Evolutionary conservation across 2,888 invertebrate species (phyloP), one percentile per base, ranked within the genome.

Genomic region (Rhopalosiphum nymphaeae): DNA sequence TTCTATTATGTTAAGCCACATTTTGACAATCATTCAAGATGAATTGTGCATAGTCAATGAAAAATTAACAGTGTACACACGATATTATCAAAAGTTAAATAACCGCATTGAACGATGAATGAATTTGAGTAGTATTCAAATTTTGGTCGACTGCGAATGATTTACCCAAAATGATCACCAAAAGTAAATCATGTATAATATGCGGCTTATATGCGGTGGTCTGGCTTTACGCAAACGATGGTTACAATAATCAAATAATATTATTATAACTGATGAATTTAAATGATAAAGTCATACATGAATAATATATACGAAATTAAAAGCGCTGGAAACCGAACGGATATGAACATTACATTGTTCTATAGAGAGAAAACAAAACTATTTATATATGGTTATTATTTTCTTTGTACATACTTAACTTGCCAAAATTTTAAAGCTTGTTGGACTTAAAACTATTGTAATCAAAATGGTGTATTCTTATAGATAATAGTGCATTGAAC

Each of bases 391-490:
- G 36, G 78, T 36, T 78, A 78, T 36, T 36, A 4, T 78, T 78
- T 78, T 78, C 36, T 78, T 78, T 78, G 16, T 36, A 78, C 78
- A 36, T 78, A 78, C 21, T 78, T 21, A 42, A 78, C 78, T 78
- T 36, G 78, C 36, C 29, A 36, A 78, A 36, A 9, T 36, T 36
- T 36, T 78, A 21, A 78, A 78, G 36, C 36, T 78, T 78, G 78
- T 78, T 78, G 36, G 78, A 78, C 36, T 78, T 36, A 78, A 78
- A 42, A 78, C 78, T 78, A 78, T 78, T 36, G 36, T 78, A 78
- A 78, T 78, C 78, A 78, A 78, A 78, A 78, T 36, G 21, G 78
- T 78, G 78, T 78, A 78, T 78, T 78, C 21, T 78, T 78, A 78
- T 21, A 36, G 36, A 78, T 78, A 78, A 78, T 78, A 36, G 78